These are phyloP conservation scores for Nephrotoma appendiculata DNA, from an alignment of 2,888 invertebrate species.

Conservation along the genomic window DNA sequence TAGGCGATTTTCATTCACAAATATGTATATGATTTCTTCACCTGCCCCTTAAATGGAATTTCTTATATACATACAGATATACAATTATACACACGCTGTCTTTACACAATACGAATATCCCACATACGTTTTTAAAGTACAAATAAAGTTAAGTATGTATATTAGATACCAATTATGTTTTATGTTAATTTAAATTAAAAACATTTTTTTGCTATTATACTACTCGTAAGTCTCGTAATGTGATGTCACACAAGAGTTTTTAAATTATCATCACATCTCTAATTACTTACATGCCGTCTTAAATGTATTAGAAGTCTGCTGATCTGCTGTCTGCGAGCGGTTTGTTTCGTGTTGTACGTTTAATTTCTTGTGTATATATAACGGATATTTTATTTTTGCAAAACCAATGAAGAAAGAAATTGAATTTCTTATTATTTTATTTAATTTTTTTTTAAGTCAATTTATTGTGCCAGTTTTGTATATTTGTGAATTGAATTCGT, in stretches of 20 bases:
- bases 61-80: neutral
- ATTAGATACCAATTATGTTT: neutral
- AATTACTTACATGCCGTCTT: neutral
- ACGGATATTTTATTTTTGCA: neutral
- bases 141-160: neutral
- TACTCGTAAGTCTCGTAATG: neutral
- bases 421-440: neutral
- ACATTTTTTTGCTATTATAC: neutral
- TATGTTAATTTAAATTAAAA: neutral
- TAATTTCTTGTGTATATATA: neutral
- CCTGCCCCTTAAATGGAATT: neutral
- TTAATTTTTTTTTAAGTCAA: neutral
- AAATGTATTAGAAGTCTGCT: neutral
- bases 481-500: neutral
- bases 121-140: neutral
- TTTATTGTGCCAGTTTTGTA: neutral
- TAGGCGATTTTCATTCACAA: neutral
- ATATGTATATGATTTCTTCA: neutral
- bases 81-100: no score
- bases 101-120: neutral
- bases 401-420: neutral
- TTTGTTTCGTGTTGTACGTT: neutral
- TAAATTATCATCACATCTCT: neutral
- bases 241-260: neutral
- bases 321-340: neutral